Evolutionary conservation across 1,140 invertebrate genomes (phyloP).

Genomic region (Pteromalus puparum): DNA sequence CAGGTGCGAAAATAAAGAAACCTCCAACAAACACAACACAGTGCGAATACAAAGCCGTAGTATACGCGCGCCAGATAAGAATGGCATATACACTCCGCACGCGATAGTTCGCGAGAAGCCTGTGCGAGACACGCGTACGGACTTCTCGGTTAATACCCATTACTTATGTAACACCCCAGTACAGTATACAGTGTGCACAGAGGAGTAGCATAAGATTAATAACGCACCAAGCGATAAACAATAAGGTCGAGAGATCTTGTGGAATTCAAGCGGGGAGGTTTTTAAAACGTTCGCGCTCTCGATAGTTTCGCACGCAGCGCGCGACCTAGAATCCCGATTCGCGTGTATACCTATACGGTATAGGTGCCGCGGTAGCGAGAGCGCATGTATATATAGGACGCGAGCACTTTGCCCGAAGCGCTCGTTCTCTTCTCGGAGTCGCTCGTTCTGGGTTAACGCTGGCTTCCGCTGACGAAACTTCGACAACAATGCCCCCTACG

Average conservation of each 20-base stretch:
- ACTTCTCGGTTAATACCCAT: too few species aligned
- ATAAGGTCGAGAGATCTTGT: too few species aligned
- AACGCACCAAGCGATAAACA: neutral
- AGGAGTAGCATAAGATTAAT: neutral
- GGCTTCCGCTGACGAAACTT: conserved; percentile 30
- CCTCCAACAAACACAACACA: neutral
- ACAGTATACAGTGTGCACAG: too few species aligned
- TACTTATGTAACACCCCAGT: too few species aligned
- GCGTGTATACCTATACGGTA: too few species aligned
- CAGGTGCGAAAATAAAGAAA: neutral
- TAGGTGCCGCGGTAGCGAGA: too few species aligned
- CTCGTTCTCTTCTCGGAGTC: neutral
- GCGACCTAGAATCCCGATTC: conserved; percentile 26
- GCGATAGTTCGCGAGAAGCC: too few species aligned
- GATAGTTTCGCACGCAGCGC: neutral
- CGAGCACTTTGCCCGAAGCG: neutral
- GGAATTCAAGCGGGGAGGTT: neutral
- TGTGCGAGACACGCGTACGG: too few species aligned
- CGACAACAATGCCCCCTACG: conserved; percentile 11
- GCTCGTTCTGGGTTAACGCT: conserved; percentile 30
- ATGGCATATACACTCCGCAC: too few species aligned
- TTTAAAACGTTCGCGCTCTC: neutral
- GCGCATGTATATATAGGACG: too few species aligned
- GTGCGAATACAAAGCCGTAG: too few species aligned
- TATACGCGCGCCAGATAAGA: too few species aligned